phyloP scores from a whole-genome alignment of 2,797 vertebrate species.

The Furcifer pardalis region DNA sequence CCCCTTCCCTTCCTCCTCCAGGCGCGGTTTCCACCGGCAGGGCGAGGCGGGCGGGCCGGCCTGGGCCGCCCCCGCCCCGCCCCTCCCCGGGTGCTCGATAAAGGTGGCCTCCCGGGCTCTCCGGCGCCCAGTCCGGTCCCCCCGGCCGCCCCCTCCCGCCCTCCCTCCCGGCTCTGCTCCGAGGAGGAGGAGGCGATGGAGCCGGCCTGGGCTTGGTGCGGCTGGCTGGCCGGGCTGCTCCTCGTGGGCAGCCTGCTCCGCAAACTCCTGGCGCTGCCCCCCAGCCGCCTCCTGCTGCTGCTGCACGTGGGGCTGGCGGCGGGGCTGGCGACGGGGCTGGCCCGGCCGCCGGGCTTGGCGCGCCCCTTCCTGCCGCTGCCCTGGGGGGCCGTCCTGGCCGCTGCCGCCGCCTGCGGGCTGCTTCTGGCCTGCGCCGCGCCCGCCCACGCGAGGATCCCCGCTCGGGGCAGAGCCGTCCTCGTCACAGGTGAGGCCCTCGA shows the following conservation, averaged over 20 bases:
- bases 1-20: not conserved
- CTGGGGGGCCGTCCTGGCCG: not conserved
- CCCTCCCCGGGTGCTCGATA: not conserved
- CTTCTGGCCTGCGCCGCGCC: not conserved
- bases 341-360: not conserved
- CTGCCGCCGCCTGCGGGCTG: not conserved
- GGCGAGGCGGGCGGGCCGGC: too few relatives aligned
- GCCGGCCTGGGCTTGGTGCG: conserved; percentile 50
- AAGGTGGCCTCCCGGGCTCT: too few relatives aligned
- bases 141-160: too few relatives aligned
- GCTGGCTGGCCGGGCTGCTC: conserved; percentile 44
- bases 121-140: not conserved
- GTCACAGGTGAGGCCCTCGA: not conserved
- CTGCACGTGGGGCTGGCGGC: not conserved
- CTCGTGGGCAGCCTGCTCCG: conserved; percentile 43
- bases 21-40: not conserved
- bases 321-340: not conserved
- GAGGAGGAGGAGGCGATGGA: conserved; percentile 34
- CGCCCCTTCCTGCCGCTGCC: not conserved
- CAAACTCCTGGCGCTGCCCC: conserved; percentile 8
- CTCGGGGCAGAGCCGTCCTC: not conserved
- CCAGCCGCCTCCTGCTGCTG: not conserved
- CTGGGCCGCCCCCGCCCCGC: not conserved
- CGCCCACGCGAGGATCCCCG: not conserved
- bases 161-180: too few relatives aligned